Evolutionary conservation across 2,888 invertebrate genomes (phyloP).

Genomic region (Drosophila siamana): DNA sequence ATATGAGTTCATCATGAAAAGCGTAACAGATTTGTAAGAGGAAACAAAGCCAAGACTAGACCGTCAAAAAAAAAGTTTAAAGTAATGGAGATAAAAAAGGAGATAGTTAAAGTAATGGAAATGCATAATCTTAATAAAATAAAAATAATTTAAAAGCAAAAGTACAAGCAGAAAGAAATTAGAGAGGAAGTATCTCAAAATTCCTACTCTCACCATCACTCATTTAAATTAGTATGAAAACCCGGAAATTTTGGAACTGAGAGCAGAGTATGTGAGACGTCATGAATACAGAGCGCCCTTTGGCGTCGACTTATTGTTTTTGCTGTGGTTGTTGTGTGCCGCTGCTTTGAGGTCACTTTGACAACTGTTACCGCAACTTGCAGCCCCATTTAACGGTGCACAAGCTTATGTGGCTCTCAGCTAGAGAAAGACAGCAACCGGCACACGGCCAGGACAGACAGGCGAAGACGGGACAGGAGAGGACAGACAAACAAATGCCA

Average conservation of each 20-base stretch:
- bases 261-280: not conserved
- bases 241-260: not conserved
- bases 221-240: too few relatives aligned
- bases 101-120: too few relatives aligned
- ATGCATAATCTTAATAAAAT: too few relatives aligned
- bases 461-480: not conserved
- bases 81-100: too few relatives aligned
- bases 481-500: conserved; percentile 67
- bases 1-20: not conserved
- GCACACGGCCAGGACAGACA: conserved; percentile 1
- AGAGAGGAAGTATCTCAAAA: too few relatives aligned
- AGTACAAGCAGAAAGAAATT: too few relatives aligned
- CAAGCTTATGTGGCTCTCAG: conserved; percentile 57
- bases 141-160: too few relatives aligned
- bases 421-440: not conserved
- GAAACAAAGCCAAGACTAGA: too few relatives aligned
- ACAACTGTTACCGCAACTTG: conserved; percentile 75
- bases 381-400: conserved; percentile 69
- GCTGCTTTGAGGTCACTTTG: conserved; percentile 80
- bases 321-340: conserved; percentile 47
- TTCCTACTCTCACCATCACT: too few relatives aligned
- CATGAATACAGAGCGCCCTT: conserved; percentile 10
- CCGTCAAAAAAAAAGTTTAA: too few relatives aligned
- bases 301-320: conserved; percentile 30
- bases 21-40: too few relatives aligned